Conservation (phyloP, 2,113 vertebrate genomes). For the Lophotis ruficrista region DNA sequence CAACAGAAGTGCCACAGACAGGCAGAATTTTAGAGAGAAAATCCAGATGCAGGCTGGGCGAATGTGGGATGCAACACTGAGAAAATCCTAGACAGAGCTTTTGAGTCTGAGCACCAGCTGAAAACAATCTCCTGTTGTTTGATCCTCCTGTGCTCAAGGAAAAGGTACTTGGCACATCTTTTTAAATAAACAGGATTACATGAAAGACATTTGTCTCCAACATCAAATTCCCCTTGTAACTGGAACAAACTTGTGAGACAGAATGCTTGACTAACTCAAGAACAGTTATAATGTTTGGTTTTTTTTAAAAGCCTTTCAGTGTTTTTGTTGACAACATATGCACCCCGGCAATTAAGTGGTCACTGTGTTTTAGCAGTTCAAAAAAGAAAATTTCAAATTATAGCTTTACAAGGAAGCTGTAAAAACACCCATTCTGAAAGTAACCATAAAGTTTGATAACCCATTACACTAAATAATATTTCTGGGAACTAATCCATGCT, state of each 20-base stretch:
- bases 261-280: neutral
- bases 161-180: slow-evolving; percentile 48
- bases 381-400: neutral
- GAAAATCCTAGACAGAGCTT: slow-evolving; percentile 21
- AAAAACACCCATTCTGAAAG: neutral
- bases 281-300: neutral
- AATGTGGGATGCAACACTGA: neutral
- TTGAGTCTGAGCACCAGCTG: slow-evolving; percentile 35
- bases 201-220: neutral
- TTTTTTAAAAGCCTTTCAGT: neutral
- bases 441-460: neutral
- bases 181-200: slow-evolving; percentile 43
- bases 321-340: neutral
- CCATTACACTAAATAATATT: neutral
- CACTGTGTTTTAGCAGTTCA: neutral
- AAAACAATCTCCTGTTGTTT: slow-evolving; percentile 53
- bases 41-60: slow-evolving; percentile 34
- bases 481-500: neutral
- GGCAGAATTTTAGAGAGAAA: slow-evolving; percentile 21
- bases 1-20: neutral
- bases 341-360: neutral
- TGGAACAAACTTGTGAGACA: neutral
- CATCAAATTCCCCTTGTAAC: neutral
- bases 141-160: slow-evolving; percentile 52
- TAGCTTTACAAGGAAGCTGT: neutral